Evolutionary conservation across 2,113 vertebrate species (phyloP).

Genomic region (Uropsilus gracilis): DNA sequence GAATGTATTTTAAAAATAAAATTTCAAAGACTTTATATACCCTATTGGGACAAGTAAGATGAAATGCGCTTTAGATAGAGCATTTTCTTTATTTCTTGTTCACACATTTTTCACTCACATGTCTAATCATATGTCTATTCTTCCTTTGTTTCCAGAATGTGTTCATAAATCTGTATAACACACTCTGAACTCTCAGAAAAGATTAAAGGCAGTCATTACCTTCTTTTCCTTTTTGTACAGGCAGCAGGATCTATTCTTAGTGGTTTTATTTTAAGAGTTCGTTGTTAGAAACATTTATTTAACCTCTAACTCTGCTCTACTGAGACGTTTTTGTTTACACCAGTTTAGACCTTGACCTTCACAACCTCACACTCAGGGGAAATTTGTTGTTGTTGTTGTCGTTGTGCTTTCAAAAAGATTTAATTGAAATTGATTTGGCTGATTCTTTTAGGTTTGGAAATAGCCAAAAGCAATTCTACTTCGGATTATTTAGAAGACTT

Average conservation of each 20-base stretch:
- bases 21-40: background rate
- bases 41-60: background rate
- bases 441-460: constrained; percentile 67
- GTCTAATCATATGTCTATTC: background rate
- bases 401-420: constrained; percentile 69
- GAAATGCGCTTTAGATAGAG: background rate
- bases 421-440: constrained; percentile 76
- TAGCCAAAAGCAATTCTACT: constrained; percentile 71
- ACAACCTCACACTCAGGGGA: constrained; percentile 66
- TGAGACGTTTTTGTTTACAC: constrained; percentile 61
- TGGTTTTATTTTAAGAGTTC: constrained; percentile 64
- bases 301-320: constrained; percentile 60
- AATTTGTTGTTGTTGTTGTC: constrained; percentile 53
- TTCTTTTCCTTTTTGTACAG: background rate
- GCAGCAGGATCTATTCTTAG: background rate
- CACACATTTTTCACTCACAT: constrained; percentile 4
- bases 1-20: constrained; percentile 4
- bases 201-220: constrained; percentile 8
- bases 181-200: constrained; percentile 46
- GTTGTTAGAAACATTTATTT: constrained; percentile 63
- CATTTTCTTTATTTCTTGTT: background rate
- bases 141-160: constrained; percentile 16
- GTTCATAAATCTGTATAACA: constrained; percentile 32
- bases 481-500: constrained; percentile 64
- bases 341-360: constrained; percentile 70